Base-by-base conservation (phyloP, 2,888 invertebrate species). In the Ferrisia virgata region DNA sequence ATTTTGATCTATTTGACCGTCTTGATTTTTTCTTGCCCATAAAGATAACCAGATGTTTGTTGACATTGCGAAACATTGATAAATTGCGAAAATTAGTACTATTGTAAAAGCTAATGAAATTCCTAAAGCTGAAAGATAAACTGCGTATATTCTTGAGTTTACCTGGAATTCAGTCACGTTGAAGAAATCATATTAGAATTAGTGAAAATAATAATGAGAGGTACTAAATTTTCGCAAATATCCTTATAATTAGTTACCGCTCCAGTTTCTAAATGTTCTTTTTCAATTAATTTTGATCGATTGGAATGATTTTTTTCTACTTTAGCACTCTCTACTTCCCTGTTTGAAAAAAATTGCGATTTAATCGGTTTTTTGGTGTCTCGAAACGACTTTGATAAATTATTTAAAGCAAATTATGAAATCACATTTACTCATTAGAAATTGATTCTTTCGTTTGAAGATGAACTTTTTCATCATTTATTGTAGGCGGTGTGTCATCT, bases 191-290 rank as follows among this genome's bases (percentile, higher is more conserved):
- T 22, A 22, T 1, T 2, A 6, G 18, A n/a, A n/a, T n/a, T 53
- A 9, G 53, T 9, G 2, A 22, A 53, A 22, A n/a, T n/a, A n/a
- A n/a, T n/a, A n/a, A n/a, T n/a, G n/a, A n/a, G n/a, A n/a, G n/a
- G n/a, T n/a, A n/a, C n/a, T n/a, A n/a, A n/a, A n/a, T n/a, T n/a
- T n/a, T n/a, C n/a, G n/a, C n/a, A n/a, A n/a, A n/a, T n/a, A n/a
- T n/a, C n/a, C n/a, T n/a, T n/a, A n/a, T n/a, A n/a, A n/a, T 22
- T 53, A 18, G 15, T 47, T 89, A 94, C 96, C 87, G 94, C 95
- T 87, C 98, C 98, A 0, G 95, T 96, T 90, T 96, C 96, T 0
- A 96, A 91, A 88, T 94, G 96, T 88, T 98, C 98, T 0, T 91
- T 92, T 89, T 97, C 96, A 86, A 98, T 97, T 8, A 98, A 90